Conservation (phyloP, 2,797 vertebrate species). For the Ceryle rudis region DNA sequence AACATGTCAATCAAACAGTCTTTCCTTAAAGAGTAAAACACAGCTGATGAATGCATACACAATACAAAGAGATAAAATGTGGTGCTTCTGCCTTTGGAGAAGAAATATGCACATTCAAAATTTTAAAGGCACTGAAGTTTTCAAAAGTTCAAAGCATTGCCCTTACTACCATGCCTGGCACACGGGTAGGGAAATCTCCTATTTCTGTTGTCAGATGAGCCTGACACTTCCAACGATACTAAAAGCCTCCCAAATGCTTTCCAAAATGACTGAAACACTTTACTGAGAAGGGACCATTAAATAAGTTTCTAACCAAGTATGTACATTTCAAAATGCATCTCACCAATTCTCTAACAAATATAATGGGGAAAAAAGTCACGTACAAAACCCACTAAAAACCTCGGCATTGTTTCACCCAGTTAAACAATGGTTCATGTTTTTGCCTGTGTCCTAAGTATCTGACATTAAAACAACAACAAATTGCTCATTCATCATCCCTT, state of each 20-base stretch:
- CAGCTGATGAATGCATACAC: neutral
- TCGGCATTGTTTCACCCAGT: neutral
- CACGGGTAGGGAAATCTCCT: neutral
- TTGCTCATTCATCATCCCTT: neutral
- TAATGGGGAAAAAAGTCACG: neutral
- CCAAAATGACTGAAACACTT: neutral
- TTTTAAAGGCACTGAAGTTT: neutral
- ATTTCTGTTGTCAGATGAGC: neutral
- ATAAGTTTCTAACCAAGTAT: neutral
- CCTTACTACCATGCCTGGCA: neutral
- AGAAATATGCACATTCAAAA: neutral
- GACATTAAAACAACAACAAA: neutral
- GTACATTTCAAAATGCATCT: neutral
- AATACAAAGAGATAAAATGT: neutral
- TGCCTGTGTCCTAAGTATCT: neutral
- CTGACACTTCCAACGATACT: neutral
- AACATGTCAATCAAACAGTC: conserved; percentile 4
- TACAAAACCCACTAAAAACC: neutral
- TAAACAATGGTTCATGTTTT: neutral
- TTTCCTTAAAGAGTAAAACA: neutral
- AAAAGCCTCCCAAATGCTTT: neutral
- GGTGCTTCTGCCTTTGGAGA: neutral
- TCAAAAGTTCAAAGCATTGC: neutral
- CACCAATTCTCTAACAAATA: neutral
- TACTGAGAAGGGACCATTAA: neutral